A percentile compares a stretch with the other conserved stretches of the same genome.
phyloP scores from a whole-genome alignment of 2,797 vertebrate genomes.

The Sebastes trivittatus region DNA sequence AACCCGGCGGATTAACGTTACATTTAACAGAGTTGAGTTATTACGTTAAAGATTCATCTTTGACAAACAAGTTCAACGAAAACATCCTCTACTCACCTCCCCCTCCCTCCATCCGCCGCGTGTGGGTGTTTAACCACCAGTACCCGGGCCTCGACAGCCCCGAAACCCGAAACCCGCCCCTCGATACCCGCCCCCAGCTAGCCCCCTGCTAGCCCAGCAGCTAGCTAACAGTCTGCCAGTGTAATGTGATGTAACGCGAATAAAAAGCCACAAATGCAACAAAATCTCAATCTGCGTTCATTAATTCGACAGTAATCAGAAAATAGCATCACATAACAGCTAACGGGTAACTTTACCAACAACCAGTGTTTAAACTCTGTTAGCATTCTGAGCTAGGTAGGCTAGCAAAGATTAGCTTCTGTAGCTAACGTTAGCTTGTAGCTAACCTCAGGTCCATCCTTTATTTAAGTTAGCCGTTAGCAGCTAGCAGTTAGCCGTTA shows the following conservation, averaged over 20 bases:
- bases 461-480: not conserved
- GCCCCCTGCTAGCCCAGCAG: no score
- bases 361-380: not conserved
- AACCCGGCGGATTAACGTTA: no score
- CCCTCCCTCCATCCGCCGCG: not conserved
- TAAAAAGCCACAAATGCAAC: not conserved
- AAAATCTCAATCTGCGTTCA: no score
- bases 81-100: slow-evolving; percentile 5
- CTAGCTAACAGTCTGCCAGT: not conserved
- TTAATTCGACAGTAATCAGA: not conserved
- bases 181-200: no score
- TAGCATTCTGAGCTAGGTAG: not conserved
- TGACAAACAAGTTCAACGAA: fast-evolving
- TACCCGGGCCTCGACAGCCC: no score
- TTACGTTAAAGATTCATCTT: not conserved
- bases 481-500: no score
- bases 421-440: not conserved
- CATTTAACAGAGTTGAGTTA: fast-evolving
- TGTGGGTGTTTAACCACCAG: not conserved
- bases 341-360: not conserved
- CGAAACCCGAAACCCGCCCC: no score
- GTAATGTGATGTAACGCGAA: no score
- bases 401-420: not conserved
- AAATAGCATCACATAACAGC: not conserved
- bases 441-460: not conserved